A percentile compares a stretch with the other conserved stretches of the same genome.
These are phyloP conservation scores for Athripsodes cinereus DNA, from an alignment of 2,888 invertebrate species.

Conservation along the genomic window DNA sequence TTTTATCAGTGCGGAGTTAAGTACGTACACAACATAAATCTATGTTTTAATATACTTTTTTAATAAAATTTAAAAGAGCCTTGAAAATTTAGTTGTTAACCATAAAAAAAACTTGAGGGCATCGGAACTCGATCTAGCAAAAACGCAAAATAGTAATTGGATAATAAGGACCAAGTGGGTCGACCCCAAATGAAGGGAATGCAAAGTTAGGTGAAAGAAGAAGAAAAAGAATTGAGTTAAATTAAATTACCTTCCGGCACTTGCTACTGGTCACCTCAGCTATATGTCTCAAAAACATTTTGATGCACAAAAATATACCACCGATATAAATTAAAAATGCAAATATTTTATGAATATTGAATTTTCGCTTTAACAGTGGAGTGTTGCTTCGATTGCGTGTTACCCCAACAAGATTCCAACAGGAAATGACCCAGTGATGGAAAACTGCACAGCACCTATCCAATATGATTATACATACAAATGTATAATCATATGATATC, in stretches of 20 bases:
- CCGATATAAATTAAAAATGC: not conserved
- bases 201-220: not conserved
- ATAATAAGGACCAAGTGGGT: no score
- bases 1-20: no score
- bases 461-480: no score
- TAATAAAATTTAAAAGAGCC: no score
- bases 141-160: not conserved
- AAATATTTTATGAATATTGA: no score
- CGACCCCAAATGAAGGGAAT: no score
- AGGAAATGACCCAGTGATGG: conserved; percentile 18
- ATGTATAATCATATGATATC: not conserved
- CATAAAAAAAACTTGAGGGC: not conserved
- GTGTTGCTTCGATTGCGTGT: conserved; percentile 9
- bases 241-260: conserved; percentile 16
- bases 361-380: not conserved
- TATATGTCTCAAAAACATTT: not conserved
- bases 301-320: not conserved
- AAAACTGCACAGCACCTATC: not conserved
- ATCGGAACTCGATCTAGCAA: not conserved
- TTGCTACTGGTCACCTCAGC: conserved; percentile 8
- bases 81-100: no score
- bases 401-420: conserved; percentile 15
- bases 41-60: no score
- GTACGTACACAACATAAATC: no score
- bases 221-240: not conserved